phyloP scores from a whole-genome alignment of 1,140 invertebrate species.

The Drosophila sulfurigaster region DNA sequence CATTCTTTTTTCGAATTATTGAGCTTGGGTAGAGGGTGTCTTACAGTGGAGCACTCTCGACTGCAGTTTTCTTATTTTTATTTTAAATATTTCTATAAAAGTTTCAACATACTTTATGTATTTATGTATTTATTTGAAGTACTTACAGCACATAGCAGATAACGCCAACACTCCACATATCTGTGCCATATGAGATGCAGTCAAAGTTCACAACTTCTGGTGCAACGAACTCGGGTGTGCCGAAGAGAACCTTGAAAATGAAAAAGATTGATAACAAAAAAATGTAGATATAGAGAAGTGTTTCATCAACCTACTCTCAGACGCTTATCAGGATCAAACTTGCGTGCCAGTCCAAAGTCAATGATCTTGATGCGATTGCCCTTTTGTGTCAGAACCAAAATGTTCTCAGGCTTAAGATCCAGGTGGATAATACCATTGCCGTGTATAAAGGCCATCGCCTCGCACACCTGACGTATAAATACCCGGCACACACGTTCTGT shows the following conservation, averaged over 20 bases:
- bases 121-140: background rate
- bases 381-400: slow-evolving; percentile 96
- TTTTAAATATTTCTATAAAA: too few relatives aligned
- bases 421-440: slow-evolving; percentile 97
- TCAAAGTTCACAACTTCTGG: slow-evolving; percentile 99
- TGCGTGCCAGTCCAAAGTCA: slow-evolving; percentile 97
- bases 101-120: too few relatives aligned
- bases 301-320: slow-evolving; percentile 86
- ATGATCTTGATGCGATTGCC: slow-evolving; percentile 99
- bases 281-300: background rate
- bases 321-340: slow-evolving; percentile 96
- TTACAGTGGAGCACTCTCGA: too few relatives aligned
- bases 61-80: too few relatives aligned
- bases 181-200: slow-evolving; percentile 96
- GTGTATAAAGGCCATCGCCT: slow-evolving; percentile 98
- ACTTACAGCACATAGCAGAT: slow-evolving; percentile 99
- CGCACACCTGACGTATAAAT: slow-evolving; percentile 98
- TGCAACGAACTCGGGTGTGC: slow-evolving; percentile 99
- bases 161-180: slow-evolving; percentile 99
- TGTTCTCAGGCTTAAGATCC: slow-evolving; percentile 99
- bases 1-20: too few relatives aligned
- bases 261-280: background rate
- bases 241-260: slow-evolving; percentile 91
- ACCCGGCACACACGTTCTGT: slow-evolving; percentile 98
- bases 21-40: too few relatives aligned